Conservation (phyloP, 1,140 invertebrate species). For the Apis laboriosa region DNA sequence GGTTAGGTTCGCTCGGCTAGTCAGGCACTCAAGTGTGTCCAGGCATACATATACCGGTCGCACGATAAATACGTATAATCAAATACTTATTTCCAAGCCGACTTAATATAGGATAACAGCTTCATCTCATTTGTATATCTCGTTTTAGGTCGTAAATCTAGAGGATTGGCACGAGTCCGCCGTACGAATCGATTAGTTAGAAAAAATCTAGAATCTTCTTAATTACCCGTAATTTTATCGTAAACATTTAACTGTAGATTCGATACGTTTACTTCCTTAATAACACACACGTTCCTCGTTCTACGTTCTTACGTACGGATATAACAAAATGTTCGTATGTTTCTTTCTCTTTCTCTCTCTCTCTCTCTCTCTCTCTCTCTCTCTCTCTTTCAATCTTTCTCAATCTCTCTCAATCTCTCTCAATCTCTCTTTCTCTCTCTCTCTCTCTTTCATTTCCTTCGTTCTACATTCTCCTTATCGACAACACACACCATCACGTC, state of each 20-base stretch:
- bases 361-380: not conserved
- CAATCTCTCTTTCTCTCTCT: not conserved
- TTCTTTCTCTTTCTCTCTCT: not conserved
- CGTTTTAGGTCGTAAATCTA: constrained; percentile 72
- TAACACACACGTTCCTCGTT: constrained; percentile 57
- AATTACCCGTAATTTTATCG: constrained; percentile 81
- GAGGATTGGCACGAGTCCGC: constrained; percentile 71
- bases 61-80: constrained; percentile 64
- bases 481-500: not conserved
- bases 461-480: constrained; percentile 7
- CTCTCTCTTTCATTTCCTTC: not conserved
- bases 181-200: constrained; percentile 77
- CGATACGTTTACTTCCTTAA: constrained; percentile 69
- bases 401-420: not conserved
- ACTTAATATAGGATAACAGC: constrained; percentile 67
- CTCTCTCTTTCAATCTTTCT: not conserved
- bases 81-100: constrained; percentile 67
- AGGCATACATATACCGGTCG: constrained; percentile 28
- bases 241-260: constrained; percentile 79
- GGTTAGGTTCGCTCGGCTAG: not conserved
- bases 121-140: constrained; percentile 62
- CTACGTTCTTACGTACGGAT: constrained; percentile 67
- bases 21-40: constrained; percentile 1
- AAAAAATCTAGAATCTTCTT: constrained; percentile 80
- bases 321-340: constrained; percentile 73